Base-by-base conservation (phyloP, 2,888 invertebrate species). In the Petrophora chlorosata region DNA sequence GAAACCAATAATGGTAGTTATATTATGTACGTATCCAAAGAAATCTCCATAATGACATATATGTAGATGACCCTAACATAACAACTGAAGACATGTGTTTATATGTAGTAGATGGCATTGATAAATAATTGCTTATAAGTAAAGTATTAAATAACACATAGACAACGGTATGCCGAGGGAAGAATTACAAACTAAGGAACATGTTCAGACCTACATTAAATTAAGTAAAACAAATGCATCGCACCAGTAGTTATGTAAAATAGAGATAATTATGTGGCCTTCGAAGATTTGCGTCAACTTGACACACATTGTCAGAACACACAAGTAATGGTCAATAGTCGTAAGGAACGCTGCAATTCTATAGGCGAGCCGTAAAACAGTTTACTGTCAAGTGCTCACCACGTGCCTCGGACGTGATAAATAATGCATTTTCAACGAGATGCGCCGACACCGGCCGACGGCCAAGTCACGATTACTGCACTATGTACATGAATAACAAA, bases 371-470 rank as follows among this genome's bases (percentile, higher is more conserved):
- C 61, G 73, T 79, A 72, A 80, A 80, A 76, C 65, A 61, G 69
- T 73, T 75, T 75, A 78, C 71, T 68, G 68, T 65, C 71, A 58
- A 65, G 67, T 72, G 74, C 56, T 30, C 43, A 59, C 76, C 85
- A 85, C 85, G 85, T 84, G 85, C 74, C 74, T 57, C 25, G 34
- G 52, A 69, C 74, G 74, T 79, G 76, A 79, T 83, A 70, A 73
- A 83, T 82, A 73, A 82, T 80, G 67, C 61, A 82, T n/a, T n/a
- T 80, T 66, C 61, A 56, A 48, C 53, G 46, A 70, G 63, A 70
- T 67, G 69, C 61, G 63, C 63, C 63, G 65, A 59, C 61, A 62
- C 63, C 63, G 65, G 59, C 65, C 53, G 56, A 69, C 66, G 62
- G 38, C 41, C 56, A 45, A 66, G 74, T 75, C 79, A 80, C 79